Conservation (phyloP, 2,797 vertebrate genomes). For the Siniperca undulata region DNA sequence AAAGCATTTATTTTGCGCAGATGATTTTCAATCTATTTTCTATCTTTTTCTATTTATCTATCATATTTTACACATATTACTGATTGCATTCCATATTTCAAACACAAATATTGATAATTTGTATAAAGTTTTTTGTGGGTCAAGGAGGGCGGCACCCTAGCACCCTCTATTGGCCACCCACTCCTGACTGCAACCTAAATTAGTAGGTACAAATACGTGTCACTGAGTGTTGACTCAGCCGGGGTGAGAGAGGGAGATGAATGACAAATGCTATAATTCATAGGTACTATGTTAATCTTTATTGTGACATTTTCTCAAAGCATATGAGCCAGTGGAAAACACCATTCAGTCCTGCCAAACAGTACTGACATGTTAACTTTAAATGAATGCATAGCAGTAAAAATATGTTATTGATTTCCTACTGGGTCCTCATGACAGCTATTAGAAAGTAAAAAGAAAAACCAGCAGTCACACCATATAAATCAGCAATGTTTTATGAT, state of each 20-base stretch:
- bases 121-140: no score
- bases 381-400: constrained; percentile 27
- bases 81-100: no score
- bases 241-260: constrained; percentile 11
- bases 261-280: constrained; percentile 50
- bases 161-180: no score
- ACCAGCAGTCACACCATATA: background rate
- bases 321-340: constrained; percentile 7
- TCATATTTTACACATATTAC: no score
- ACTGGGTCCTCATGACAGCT: constrained; percentile 32
- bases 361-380: constrained; percentile 17
- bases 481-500: constrained; percentile 23
- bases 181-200: constrained; percentile 11
- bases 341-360: background rate
- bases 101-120: no score
- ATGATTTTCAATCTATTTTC: no score
- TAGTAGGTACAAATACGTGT: constrained; percentile 24
- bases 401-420: constrained; percentile 37
- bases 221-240: constrained; percentile 33
- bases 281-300: constrained; percentile 25
- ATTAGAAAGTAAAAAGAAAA: constrained; percentile 34
- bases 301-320: constrained; percentile 23
- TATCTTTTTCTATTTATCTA: no score
- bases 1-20: no score
- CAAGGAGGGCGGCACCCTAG: no score